Percentiles rank a stretch among this genome's conserved stretches.
Conservation (phyloP, 1,140 invertebrate genomes). For the Saccostrea cuccullata region DNA sequence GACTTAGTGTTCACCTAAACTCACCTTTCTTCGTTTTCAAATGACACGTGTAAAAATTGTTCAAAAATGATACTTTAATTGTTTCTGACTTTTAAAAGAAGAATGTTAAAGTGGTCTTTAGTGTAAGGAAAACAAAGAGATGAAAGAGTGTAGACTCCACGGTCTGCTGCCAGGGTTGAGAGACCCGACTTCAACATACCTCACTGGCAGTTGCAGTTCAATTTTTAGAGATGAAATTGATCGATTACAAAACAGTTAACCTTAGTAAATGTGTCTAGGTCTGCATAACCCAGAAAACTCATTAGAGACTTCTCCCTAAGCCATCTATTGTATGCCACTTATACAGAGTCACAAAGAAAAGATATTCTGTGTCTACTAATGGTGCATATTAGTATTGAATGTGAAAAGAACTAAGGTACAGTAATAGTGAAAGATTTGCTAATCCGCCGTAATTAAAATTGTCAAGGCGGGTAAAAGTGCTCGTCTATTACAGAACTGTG, state of each 20-base stretch:
- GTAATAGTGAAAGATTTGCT: background rate
- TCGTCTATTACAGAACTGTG: background rate
- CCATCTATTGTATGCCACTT: background rate
- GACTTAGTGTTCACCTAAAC: background rate
- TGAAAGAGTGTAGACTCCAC: background rate
- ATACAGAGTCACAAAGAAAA: background rate
- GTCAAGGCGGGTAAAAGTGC: background rate
- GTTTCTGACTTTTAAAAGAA: background rate
- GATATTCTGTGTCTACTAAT: background rate
- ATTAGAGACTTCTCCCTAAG: background rate
- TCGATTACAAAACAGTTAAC: slow-evolving; percentile 6
- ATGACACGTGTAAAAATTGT: background rate
- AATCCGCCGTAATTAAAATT: background rate
- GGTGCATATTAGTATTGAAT: background rate
- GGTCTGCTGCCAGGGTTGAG: background rate
- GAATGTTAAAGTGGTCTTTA: background rate
- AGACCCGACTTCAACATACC: background rate
- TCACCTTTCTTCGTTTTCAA: background rate
- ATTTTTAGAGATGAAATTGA: background rate
- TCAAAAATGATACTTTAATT: slow-evolving; percentile 2
- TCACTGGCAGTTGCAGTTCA: background rate
- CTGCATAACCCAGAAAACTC: background rate
- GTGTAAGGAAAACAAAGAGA: background rate
- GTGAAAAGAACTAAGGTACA: background rate
- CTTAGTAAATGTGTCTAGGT: background rate